A percentile compares a stretch with the other conserved stretches of the same genome.
Conservation (phyloP, 2,797 vertebrate species). For the Pempheris klunzingeri region DNA sequence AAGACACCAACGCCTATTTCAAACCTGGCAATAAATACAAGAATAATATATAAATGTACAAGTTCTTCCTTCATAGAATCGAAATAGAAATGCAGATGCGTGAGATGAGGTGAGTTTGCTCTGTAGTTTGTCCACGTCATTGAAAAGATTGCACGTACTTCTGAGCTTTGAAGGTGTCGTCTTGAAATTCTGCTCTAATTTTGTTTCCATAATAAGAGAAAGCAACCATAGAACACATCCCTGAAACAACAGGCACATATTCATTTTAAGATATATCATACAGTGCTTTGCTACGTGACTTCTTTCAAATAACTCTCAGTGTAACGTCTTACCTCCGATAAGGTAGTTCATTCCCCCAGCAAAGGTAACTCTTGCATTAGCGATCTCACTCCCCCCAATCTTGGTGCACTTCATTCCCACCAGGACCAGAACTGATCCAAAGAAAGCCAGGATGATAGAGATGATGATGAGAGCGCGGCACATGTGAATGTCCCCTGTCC, state of each 20-base stretch:
- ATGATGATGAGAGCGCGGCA: slow-evolving; percentile 87
- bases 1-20: slow-evolving; percentile 95
- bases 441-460: slow-evolving; percentile 82
- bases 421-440: slow-evolving; percentile 83
- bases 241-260: slow-evolving; percentile 62
- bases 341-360: slow-evolving; percentile 86
- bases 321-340: slow-evolving; percentile 76
- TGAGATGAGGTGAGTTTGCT: neutral
- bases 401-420: slow-evolving; percentile 90
- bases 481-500: slow-evolving; percentile 86
- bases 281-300: neutral
- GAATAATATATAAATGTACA: neutral
- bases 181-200: slow-evolving; percentile 81
- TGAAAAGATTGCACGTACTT: slow-evolving; percentile 77
- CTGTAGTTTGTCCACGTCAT: neutral
- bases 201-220: slow-evolving; percentile 85
- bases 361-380: slow-evolving; percentile 85
- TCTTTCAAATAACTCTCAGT: neutral
- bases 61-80: neutral
- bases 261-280: neutral
- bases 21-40: slow-evolving; percentile 85
- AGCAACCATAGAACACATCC: slow-evolving; percentile 82
- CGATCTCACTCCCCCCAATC: slow-evolving; percentile 84
- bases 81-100: neutral
- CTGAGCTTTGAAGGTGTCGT: slow-evolving; percentile 74